Percentiles rank a stretch among this genome's conserved stretches.
These are phyloP conservation scores for Thereva unica DNA, from an alignment of 2,888 invertebrate species.

Conservation along the genomic window DNA sequence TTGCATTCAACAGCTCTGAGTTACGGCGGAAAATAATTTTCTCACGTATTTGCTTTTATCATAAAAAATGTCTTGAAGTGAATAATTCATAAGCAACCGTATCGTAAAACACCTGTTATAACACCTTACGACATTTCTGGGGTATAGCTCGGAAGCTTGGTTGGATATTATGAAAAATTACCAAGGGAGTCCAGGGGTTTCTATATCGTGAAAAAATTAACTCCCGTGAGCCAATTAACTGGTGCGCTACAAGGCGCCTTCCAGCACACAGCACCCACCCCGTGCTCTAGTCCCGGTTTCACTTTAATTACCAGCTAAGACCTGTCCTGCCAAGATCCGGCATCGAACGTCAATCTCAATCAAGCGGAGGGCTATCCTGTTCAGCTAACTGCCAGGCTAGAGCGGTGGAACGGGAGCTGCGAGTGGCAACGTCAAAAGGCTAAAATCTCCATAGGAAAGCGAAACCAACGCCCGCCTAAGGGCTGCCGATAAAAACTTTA, in stretches of 20 bases:
- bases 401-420: too few species aligned
- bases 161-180: too few species aligned
- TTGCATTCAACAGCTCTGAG: neutral
- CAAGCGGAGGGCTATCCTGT: conserved; percentile 4
- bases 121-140: neutral
- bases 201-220: neutral
- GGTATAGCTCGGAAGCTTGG: too few species aligned
- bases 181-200: too few species aligned
- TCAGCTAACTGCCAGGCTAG: too few species aligned
- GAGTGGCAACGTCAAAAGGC: neutral
- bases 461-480: neutral
- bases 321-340: conserved; percentile 15
- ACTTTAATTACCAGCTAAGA: conserved; percentile 27
- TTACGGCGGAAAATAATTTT: conserved; percentile 7
- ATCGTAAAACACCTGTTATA: conserved; percentile 14
- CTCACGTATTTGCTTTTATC: conserved; percentile 12
- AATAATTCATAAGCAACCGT: conserved; percentile 18
- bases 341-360: conserved; percentile 25
- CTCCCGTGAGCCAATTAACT: conserved; percentile 18
- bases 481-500: neutral
- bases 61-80: conserved; percentile 23
- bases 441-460: conserved; percentile 16
- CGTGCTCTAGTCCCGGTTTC: conserved; percentile 13
- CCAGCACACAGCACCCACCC: too few species aligned
- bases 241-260: neutral